A percentile compares a stretch with the other conserved stretches of the same genome.
phyloP scores from a whole-genome alignment of 2,888 invertebrate species.

The Pyrrhosoma nymphula region DNA sequence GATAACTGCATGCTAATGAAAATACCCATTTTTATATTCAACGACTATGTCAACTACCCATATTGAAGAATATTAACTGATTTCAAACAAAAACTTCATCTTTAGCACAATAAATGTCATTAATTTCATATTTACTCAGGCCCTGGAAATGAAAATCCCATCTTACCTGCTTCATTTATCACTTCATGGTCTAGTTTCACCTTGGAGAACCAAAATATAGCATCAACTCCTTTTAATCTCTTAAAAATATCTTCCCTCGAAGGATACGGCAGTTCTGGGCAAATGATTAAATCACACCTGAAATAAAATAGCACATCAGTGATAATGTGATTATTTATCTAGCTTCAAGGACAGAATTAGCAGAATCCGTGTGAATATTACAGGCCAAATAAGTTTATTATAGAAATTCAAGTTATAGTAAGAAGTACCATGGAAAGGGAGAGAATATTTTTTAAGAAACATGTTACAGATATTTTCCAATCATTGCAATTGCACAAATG shows the following conservation, averaged over 20 bases:
- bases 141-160: neutral
- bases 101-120: no score
- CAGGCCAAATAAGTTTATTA: neutral
- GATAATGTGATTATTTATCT: slow-evolving; percentile 45
- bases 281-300: slow-evolving; percentile 82
- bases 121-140: no score
- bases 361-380: neutral
- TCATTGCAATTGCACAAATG: no score
- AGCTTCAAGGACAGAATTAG: slow-evolving; percentile 45
- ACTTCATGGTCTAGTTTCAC: slow-evolving; percentile 91
- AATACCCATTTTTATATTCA: no score
- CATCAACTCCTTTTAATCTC: slow-evolving; percentile 86
- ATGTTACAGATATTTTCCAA: no score
- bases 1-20: no score
- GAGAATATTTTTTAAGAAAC: no score
- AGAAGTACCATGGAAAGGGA: neutral
- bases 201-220: slow-evolving; percentile 88
- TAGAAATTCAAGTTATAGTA: no score
- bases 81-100: no score
- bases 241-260: slow-evolving; percentile 85
- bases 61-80: neutral
- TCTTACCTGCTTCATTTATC: slow-evolving; percentile 84
- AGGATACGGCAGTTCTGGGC: slow-evolving; percentile 81
- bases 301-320: slow-evolving; percentile 67
- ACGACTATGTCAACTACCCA: no score